Evolutionary conservation across 2,888 invertebrate genomes (phyloP), one percentile per base, ranked within the genome.

Genomic region (Spodoptera littoralis): DNA sequence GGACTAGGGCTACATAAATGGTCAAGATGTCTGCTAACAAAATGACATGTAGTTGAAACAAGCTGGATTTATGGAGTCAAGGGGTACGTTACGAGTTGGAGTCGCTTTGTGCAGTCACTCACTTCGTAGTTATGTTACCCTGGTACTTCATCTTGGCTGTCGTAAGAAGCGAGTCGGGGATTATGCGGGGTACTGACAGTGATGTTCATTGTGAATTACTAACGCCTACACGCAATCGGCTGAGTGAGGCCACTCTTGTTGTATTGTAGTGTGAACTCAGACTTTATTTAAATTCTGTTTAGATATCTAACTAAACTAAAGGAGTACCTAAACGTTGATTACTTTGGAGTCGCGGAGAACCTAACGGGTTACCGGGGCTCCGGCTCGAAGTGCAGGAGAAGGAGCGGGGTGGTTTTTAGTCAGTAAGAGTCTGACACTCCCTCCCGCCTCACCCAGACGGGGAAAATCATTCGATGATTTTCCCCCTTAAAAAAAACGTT

Each of bases 11-110:
- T 42, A 51, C 12, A 52, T 41, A 27, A 27, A 22, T 36, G 52
- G 42, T 22, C 50, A 70, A 54, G 64, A 51, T 53, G 24, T 63
- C 24, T 56, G n/a, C 45, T 51, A 27, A 53, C 63, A 49, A 70
- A 75, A 70, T 70, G 71, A 57, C 56, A 44, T 50, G 71, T 47
- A 13, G 46, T 62, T 52, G 27, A 42, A 42, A 47, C 52, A n/a
- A 44, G 36, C 55, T 11, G 50, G 70, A 44, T 47, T 74, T 60
- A 74, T 50, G 48, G 55, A 65, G 36, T 43, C 49, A 11, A 36
- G 30, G 11, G 42, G 41, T 27, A 30, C 22, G 42, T 11, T 43
- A 48, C 45, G 47, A 45, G 45, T 42, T 47, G n/a, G 30, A 55
- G 42, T 27, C 30, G 48, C 70, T 75, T 75, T 75, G 55, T 52